Evolutionary conservation across 2,797 vertebrate species (phyloP).

Genomic region (Alosa sapidissima): DNA sequence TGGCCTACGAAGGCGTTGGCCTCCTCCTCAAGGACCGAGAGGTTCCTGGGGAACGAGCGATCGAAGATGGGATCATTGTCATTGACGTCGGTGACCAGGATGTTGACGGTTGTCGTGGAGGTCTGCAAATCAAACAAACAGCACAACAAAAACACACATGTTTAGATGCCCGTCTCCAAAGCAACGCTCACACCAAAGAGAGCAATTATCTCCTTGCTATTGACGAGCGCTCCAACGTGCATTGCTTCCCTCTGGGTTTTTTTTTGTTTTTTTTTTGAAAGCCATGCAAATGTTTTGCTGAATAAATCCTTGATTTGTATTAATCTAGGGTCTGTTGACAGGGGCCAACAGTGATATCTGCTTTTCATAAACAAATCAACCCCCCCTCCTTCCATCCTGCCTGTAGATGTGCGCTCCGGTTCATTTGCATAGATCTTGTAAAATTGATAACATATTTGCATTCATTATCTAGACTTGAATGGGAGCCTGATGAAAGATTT

Average conservation of each 20-base stretch:
- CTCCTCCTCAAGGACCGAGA: slow-evolving; percentile 88
- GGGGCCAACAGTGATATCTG: slow-evolving; percentile 31
- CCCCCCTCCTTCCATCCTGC: not conserved
- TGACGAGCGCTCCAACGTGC: not conserved
- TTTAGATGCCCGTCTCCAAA: slow-evolving; percentile 12
- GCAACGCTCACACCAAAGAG: slow-evolving; percentile 12
- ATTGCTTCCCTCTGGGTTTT: not conserved
- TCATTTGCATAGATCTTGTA: slow-evolving; percentile 49
- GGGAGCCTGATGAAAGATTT: slow-evolving; percentile 50
- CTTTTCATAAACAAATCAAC: slow-evolving; percentile 49
- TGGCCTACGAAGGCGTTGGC: slow-evolving; percentile 88
- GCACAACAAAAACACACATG: slow-evolving; percentile 13
- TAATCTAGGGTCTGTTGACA: slow-evolving; percentile 36
- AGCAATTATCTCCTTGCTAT: not conserved
- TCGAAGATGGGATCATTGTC: slow-evolving; percentile 93
- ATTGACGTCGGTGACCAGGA: slow-evolving; percentile 94
- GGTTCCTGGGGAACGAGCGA: slow-evolving; percentile 82
- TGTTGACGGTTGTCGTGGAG: slow-evolving; percentile 86
- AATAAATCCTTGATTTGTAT: slow-evolving; percentile 33
- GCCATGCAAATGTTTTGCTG: slow-evolving; percentile 18
- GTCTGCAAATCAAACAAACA: slow-evolving; percentile 71
- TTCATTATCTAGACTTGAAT: slow-evolving; percentile 53
- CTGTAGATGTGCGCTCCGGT: slow-evolving; percentile 38
- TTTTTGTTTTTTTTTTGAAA: not conserved
- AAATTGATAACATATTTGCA: slow-evolving; percentile 54